Evolutionary conservation across 2,113 vertebrate species (phyloP).

Genomic region (Pelvicachromis taeniatus): DNA sequence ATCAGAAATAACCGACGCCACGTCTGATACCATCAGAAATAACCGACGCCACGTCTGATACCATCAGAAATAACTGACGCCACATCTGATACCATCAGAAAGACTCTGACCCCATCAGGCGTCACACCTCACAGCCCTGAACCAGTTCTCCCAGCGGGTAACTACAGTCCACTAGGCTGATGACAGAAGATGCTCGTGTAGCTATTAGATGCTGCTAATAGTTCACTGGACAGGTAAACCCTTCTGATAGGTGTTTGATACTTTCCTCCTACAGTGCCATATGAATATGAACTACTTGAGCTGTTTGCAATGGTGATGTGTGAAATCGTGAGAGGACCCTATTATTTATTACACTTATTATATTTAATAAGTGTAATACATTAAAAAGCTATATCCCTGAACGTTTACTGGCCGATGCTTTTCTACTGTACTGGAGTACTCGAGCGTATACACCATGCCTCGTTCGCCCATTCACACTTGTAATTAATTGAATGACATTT

Average conservation of each 20-base stretch:
- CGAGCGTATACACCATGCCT: neutral
- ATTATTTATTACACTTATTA: too few species aligned
- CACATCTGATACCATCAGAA: neutral
- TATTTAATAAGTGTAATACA: too few species aligned
- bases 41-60: too few species aligned
- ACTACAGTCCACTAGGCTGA: neutral
- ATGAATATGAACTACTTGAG: neutral
- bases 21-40: too few species aligned
- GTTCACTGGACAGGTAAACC: neutral
- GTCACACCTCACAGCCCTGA: neutral
- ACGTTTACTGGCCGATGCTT: rapidly evolving
- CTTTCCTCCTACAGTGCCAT: neutral
- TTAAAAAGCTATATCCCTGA: rapidly evolving
- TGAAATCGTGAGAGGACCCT: neutral
- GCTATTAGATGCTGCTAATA: neutral
- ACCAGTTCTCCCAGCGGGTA: too few species aligned
- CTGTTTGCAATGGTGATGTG: neutral
- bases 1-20: too few species aligned
- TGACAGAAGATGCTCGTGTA: rapidly evolving
- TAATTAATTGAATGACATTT: neutral
- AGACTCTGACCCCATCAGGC: neutral
- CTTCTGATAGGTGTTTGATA: neutral
- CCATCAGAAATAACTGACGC: too few species aligned
- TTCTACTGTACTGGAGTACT: neutral
- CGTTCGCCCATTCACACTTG: neutral